Evolutionary conservation across 2,888 invertebrate genomes (phyloP).

Genomic region (Agrotis clavis): DNA sequence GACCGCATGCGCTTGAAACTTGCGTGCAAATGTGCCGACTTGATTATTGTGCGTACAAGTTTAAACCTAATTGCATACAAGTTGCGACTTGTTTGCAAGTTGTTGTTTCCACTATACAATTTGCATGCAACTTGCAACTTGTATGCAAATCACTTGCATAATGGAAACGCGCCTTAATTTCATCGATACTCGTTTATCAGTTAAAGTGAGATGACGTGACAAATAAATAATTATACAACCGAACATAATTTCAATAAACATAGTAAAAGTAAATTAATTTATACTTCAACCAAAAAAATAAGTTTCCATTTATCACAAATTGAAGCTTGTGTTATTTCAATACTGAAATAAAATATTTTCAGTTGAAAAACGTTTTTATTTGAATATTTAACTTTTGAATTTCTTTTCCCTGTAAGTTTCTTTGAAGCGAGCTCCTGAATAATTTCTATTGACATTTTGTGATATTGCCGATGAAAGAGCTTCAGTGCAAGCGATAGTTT

Average conservation of each 20-base stretch:
- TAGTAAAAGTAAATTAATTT: conserved; percentile 4
- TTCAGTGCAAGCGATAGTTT: conserved; percentile 33
- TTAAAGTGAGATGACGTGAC: neutral
- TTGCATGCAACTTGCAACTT: too few species aligned
- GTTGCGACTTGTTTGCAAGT: too few species aligned
- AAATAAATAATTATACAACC: too few species aligned
- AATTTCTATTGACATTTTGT: conserved; percentile 20
- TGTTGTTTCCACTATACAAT: too few species aligned
- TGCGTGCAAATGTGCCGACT: too few species aligned
- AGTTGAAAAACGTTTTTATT: neutral
- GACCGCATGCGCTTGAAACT: too few species aligned
- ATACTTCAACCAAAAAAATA: conserved; percentile 32
- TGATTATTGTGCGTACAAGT: too few species aligned
- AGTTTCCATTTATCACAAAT: neutral
- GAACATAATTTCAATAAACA: too few species aligned
- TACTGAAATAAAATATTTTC: conserved; percentile 9
- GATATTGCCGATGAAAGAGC: conserved; percentile 13
- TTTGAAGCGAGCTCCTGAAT: conserved; percentile 13
- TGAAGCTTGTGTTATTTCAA: neutral
- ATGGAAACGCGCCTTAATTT: too few species aligned
- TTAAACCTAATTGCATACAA: too few species aligned
- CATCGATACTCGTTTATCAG: neutral
- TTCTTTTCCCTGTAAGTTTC: neutral
- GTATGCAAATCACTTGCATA: too few species aligned
- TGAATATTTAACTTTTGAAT: conserved; percentile 1